Percentiles rank a stretch among this genome's conserved stretches.
These are phyloP conservation scores for Sorex araneus DNA, from an alignment of 2,113 vertebrate genomes.

Conservation along the genomic window DNA sequence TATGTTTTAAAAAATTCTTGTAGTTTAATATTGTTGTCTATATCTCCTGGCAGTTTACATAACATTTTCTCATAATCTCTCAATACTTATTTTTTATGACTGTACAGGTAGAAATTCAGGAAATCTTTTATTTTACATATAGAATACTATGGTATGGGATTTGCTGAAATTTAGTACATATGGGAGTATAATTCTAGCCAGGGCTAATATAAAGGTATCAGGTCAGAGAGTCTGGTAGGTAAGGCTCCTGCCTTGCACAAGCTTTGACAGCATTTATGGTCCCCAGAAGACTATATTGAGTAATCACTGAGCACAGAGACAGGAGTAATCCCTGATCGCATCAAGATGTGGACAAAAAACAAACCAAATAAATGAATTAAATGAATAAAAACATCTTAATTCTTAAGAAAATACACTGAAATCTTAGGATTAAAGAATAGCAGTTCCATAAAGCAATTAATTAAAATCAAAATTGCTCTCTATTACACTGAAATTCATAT, in stretches of 20 bases:
- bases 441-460: not conserved
- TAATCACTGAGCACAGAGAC: too few species aligned
- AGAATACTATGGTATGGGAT: not conserved
- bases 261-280: too few species aligned
- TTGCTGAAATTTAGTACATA: not conserved
- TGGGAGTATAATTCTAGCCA: not conserved
- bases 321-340: too few species aligned
- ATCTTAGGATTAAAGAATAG: not conserved
- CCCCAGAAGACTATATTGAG: too few species aligned
- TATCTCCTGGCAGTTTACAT: not conserved
- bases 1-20: not conserved
- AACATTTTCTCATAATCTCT: not conserved
- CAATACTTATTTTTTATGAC: constrained; percentile 25
- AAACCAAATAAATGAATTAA: not conserved
- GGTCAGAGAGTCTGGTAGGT: too few species aligned
- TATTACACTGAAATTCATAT: not conserved
- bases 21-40: not conserved
- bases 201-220: not conserved
- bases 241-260: too few species aligned
- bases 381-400: not conserved
- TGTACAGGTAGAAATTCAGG: not conserved
- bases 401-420: not conserved
- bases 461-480: constrained; percentile 19
- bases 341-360: too few species aligned
- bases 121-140: not conserved